These are phyloP conservation scores for Podarcis raffonei DNA, from an alignment of 2,113 vertebrate genomes.

Conservation along the genomic window DNA sequence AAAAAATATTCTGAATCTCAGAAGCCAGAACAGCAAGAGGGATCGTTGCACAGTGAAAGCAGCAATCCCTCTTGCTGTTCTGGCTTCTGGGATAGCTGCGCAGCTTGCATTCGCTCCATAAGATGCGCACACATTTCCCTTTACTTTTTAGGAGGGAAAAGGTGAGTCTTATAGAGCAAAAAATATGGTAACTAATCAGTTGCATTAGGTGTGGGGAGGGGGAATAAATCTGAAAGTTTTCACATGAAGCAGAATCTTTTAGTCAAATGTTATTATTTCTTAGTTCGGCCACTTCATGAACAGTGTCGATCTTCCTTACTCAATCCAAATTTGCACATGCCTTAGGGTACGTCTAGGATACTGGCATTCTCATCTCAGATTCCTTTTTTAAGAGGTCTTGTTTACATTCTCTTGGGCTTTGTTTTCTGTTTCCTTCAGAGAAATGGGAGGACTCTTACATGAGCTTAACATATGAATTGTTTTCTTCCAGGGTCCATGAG, in stretches of 20 bases:
- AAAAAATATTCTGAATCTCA: too few species aligned
- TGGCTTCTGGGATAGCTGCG: too few species aligned
- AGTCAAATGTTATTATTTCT: not conserved
- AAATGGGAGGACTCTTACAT: not conserved
- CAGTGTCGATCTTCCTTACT: not conserved
- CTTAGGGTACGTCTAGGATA: too few species aligned
- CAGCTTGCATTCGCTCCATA: too few species aligned
- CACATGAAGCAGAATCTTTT: not conserved
- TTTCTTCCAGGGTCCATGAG: slow-evolving; percentile 71
- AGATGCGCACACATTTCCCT: too few species aligned
- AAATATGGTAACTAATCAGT: not conserved
- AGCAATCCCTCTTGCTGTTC: too few species aligned
- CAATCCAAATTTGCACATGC: not conserved
- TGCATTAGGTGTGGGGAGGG: not conserved
- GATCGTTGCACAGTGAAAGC: too few species aligned
- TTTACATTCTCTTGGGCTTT: not conserved
- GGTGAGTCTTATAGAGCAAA: too few species aligned
- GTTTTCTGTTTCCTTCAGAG: not conserved
- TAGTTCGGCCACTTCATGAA: not conserved
- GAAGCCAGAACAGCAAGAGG: too few species aligned
- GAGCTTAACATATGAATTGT: not conserved
- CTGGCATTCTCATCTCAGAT: not conserved
- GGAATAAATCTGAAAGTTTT: not conserved
- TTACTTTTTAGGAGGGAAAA: too few species aligned
- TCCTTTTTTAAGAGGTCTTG: not conserved